phyloP scores from a whole-genome alignment of 2,113 vertebrate species.

The Coregonus clupeaformis region DNA sequence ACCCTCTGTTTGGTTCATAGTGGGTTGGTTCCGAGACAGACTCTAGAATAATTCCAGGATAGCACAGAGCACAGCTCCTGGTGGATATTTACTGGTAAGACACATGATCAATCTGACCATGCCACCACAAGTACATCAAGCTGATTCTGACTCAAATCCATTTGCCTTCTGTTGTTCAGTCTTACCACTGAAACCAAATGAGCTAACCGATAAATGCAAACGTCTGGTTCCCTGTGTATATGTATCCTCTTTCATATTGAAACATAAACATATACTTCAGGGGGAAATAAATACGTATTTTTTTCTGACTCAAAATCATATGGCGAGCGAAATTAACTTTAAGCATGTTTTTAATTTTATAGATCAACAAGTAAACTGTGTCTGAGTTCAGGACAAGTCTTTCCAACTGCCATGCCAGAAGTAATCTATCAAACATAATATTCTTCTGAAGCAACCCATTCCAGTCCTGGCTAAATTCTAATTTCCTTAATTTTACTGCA shows the following conservation, averaged over 20 bases:
- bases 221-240: neutral
- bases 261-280: conserved; percentile 1
- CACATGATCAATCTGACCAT: neutral
- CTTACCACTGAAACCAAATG: conserved; percentile 6
- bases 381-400: conserved; percentile 41
- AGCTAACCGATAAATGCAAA: conserved; percentile 2
- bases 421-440: conserved; percentile 47
- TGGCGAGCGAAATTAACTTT: conserved; percentile 12
- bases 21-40: too few species aligned
- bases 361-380: conserved; percentile 30
- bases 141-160: too few species aligned
- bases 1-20: neutral
- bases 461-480: conserved; percentile 25
- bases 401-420: conserved; percentile 44
- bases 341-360: conserved; percentile 38
- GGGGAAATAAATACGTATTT: conserved; percentile 1
- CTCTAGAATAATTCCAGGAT: neutral
- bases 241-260: neutral
- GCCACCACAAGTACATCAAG: neutral
- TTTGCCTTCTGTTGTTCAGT: too few species aligned
- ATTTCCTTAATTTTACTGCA: conserved; percentile 39
- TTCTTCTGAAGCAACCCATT: conserved; percentile 23
- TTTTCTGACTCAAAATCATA: conserved; percentile 10
- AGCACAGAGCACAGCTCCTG: neutral
- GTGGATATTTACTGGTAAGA: neutral